phyloP scores from a whole-genome alignment of 1,140 invertebrate species.

The Pseudomyrmex concolor region DNA sequence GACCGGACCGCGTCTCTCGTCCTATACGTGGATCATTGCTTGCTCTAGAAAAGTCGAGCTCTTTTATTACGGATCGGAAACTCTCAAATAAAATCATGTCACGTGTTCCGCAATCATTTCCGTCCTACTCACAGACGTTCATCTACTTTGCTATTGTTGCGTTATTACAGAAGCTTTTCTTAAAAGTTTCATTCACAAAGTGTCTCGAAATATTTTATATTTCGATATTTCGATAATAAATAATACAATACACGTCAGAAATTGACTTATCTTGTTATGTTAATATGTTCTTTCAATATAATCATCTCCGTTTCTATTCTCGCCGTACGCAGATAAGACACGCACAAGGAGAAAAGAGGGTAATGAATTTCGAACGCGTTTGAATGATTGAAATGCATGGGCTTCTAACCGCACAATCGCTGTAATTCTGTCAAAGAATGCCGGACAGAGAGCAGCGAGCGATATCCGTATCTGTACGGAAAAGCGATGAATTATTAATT shows the following conservation, averaged over 20 bases:
- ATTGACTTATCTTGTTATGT: neutral
- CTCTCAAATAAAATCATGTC: constrained; percentile 59
- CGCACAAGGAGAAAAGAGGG: too few relatives aligned
- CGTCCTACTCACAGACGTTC: neutral
- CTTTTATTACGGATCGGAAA: constrained; percentile 66
- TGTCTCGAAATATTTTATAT: neutral
- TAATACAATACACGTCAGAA: too few relatives aligned
- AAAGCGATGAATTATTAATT: constrained; percentile 57
- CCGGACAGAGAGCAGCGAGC: neutral
- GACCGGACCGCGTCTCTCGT: constrained; percentile 63
- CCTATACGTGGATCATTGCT: constrained; percentile 65
- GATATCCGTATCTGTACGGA: constrained; percentile 26
- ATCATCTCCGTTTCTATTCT: neutral
- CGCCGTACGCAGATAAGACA: neutral
- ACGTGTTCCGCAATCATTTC: constrained; percentile 13
- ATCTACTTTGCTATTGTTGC: constrained; percentile 12
- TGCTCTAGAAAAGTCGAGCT: constrained; percentile 55
- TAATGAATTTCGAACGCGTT: neutral
- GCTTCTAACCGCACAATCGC: neutral
- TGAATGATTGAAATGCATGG: neutral
- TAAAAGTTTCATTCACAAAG: neutral
- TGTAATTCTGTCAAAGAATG: constrained; percentile 1
- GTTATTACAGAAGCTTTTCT: neutral
- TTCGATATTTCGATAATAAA: neutral
- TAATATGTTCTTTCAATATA: neutral